A percentile compares a stretch with the other conserved stretches of the same genome.
These are phyloP conservation scores for Theristus sp. DNA, from an alignment of 2,888 invertebrate genomes.

Conservation along the genomic window DNA sequence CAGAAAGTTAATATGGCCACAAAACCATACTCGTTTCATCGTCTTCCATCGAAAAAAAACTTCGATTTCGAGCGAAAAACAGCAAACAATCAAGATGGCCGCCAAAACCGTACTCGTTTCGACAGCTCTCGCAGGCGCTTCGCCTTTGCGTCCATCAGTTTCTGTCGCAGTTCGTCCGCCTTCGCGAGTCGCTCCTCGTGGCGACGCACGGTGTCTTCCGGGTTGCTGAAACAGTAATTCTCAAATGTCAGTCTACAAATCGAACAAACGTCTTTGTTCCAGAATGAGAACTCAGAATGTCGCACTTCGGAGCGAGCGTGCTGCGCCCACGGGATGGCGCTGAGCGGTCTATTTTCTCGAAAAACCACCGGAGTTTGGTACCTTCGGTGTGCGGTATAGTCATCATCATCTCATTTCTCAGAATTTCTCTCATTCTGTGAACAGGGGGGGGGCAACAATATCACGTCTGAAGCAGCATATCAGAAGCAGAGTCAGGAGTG, in stretches of 20 bases:
- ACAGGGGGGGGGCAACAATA: no score
- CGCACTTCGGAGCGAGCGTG: no score
- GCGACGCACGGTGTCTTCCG: slow-evolving; percentile 45
- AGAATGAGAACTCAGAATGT: no score
- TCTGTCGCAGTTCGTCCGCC: slow-evolving; percentile 65
- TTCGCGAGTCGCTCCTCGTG: slow-evolving; percentile 77
- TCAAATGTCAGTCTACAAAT: not conserved
- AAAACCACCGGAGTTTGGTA: no score
- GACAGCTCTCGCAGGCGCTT: slow-evolving; percentile 63
- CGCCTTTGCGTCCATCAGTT: slow-evolving; percentile 61
- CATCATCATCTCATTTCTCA: no score
- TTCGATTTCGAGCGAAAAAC: not conserved
- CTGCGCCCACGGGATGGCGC: no score
- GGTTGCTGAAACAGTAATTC: slow-evolving; percentile 27
- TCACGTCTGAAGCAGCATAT: no score
- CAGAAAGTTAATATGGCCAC: not conserved
- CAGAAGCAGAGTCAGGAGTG: no score
- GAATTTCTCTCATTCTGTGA: no score
- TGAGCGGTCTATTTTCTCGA: no score
- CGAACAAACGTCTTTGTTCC: no score
- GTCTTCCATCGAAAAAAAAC: not conserved
- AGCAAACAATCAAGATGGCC: not conserved
- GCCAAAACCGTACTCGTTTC: slow-evolving; percentile 48
- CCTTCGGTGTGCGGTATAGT: no score
- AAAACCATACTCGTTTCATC: not conserved